Evolutionary conservation across 2,797 vertebrate genomes (phyloP).

Genomic region (Arctocebus calabarensis): DNA sequence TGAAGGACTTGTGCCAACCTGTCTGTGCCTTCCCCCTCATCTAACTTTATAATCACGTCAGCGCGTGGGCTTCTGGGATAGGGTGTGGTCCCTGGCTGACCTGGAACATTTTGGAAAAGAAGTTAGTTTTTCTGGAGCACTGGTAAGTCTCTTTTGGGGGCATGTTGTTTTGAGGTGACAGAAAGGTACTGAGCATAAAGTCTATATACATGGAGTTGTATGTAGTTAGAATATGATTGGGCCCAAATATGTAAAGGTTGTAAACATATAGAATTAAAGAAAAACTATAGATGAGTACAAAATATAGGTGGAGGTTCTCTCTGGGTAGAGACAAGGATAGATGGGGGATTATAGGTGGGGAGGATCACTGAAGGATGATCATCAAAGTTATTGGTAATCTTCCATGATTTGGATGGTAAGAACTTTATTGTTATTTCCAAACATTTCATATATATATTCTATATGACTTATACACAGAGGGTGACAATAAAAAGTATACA

Average conservation of each 20-base stretch:
- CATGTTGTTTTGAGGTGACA: slow-evolving; percentile 40
- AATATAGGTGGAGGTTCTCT: not conserved
- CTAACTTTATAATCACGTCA: not conserved
- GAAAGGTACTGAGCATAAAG: not conserved
- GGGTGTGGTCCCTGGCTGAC: not conserved
- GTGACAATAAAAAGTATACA: too few species aligned
- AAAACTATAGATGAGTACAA: not conserved
- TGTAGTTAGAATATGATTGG: not conserved
- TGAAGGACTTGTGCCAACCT: not conserved
- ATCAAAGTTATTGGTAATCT: not conserved
- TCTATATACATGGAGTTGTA: not conserved
- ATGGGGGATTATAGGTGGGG: not conserved
- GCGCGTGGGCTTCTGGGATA: not conserved
- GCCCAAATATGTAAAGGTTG: not conserved
- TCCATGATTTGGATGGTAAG: not conserved
- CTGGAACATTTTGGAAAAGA: slow-evolving; percentile 54
- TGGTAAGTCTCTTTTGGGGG: slow-evolving; percentile 22
- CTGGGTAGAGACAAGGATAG: not conserved
- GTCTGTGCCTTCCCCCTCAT: not conserved
- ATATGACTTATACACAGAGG: not conserved
- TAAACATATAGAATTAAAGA: not conserved
- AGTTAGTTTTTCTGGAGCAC: not conserved
- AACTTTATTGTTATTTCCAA: slow-evolving; percentile 14
- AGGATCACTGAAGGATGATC: not conserved
- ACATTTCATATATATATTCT: not conserved